phyloP scores from a whole-genome alignment of 2,113 vertebrate genomes.

The Barbus barbus region DNA sequence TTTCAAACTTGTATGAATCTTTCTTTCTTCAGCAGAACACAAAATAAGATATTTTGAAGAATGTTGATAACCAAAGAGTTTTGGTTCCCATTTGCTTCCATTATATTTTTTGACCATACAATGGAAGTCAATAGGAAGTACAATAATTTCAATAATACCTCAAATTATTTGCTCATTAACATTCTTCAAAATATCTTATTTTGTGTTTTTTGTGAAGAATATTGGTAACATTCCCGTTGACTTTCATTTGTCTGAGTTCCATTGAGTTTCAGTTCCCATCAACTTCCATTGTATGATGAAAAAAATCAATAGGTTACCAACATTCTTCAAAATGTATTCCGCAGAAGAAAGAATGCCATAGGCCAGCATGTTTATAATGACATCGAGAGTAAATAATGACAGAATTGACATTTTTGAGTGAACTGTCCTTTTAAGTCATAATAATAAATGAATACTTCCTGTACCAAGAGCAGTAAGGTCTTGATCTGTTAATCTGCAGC shows the following conservation, averaged over 20 bases:
- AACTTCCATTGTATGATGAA: background rate
- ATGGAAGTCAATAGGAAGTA: background rate
- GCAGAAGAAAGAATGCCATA: background rate
- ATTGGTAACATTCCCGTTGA: background rate
- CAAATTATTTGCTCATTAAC: background rate
- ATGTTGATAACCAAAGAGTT: background rate
- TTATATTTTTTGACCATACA: background rate
- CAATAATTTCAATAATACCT: too few relatives aligned
- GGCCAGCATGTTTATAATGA: background rate
- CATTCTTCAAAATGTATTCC: background rate
- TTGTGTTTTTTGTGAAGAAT: too few relatives aligned
- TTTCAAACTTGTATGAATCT: background rate
- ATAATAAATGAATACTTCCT: background rate
- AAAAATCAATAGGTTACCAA: background rate
- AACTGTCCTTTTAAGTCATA: background rate
- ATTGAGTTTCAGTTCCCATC: background rate
- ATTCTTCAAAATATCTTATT: background rate
- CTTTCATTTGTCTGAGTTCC: background rate
- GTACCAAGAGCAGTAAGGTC: slow-evolving; percentile 82
- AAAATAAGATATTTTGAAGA: background rate
- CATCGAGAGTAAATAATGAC: background rate
- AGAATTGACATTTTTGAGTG: background rate
- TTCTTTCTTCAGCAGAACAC: background rate
- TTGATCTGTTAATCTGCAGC: slow-evolving; percentile 78
- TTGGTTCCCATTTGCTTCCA: background rate